Conservation (phyloP, 2,888 invertebrate species). For the Brachyptera putata region DNA sequence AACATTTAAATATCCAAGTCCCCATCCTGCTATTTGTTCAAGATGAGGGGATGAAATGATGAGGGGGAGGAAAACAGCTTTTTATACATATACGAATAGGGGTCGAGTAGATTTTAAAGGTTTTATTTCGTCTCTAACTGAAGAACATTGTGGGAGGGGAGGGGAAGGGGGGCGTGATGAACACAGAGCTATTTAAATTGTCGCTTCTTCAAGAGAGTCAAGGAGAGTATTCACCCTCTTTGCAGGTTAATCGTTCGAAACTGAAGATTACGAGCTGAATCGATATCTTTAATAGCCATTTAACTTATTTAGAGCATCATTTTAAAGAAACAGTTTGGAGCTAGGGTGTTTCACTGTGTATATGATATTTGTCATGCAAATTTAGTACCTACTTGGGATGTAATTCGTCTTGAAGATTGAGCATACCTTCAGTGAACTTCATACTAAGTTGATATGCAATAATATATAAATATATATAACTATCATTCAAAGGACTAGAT, state of each 20-base stretch:
- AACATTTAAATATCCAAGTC: slow-evolving; percentile 4
- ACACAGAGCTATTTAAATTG: neutral
- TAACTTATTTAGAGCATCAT: no score
- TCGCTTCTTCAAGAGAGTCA: neutral
- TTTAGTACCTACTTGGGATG: no score
- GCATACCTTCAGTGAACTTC: no score
- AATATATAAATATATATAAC: no score
- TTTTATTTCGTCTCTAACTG: neutral
- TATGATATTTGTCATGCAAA: no score
- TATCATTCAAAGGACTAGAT: no score
- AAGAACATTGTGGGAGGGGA: neutral
- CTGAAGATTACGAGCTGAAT: slow-evolving; percentile 9
- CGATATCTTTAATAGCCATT: slow-evolving; percentile 1
- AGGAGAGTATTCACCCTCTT: slow-evolving; percentile 11
- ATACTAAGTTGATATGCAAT: no score
- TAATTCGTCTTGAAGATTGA: no score
- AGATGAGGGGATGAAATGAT: neutral
- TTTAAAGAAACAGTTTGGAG: no score
- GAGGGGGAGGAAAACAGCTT: neutral
- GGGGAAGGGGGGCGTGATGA: neutral
- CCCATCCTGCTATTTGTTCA: neutral
- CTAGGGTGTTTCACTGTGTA: no score
- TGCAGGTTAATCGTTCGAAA: slow-evolving; percentile 9
- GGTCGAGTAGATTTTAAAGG: neutral
- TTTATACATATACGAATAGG: no score